Evolutionary conservation across 1,140 invertebrate species (phyloP).

Genomic region (Lordiphosa mommai): DNA sequence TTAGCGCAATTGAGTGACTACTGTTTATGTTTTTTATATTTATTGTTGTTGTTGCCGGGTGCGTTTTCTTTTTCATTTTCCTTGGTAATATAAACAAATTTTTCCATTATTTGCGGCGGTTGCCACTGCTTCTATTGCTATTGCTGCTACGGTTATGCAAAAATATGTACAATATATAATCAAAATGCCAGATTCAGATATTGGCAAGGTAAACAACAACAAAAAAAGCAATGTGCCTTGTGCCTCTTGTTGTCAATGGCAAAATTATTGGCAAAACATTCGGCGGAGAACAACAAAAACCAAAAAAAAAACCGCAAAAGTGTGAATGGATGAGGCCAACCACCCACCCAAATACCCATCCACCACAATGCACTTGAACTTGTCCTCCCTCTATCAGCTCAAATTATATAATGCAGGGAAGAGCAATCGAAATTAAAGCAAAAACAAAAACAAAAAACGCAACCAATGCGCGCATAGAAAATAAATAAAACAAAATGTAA

Average conservation of each 20-base stretch:
- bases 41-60: constrained; percentile 11
- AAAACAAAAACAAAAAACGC: constrained; percentile 35
- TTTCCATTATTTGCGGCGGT: constrained; percentile 31
- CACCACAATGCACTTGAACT: constrained; percentile 67
- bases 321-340: too few species aligned
- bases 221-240: constrained; percentile 9
- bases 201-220: constrained; percentile 39
- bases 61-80: constrained; percentile 8
- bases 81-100: constrained; percentile 42
- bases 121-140: constrained; percentile 6
- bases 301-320: constrained; percentile 36
- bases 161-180: constrained; percentile 22
- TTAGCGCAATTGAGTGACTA: too few species aligned
- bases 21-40: constrained; percentile 11
- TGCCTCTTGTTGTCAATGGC: constrained; percentile 55
- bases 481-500: constrained; percentile 72
- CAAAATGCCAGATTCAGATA: constrained; percentile 33
- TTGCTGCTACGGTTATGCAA: constrained; percentile 37
- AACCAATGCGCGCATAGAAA: constrained; percentile 29
- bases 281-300: constrained; percentile 5
- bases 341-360: neutral
- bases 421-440: constrained; percentile 8
- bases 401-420: constrained; percentile 66
- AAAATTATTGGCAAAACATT: constrained; percentile 76
- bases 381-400: constrained; percentile 51